These are phyloP conservation scores for Microcebus jonahi DNA, from an alignment of 2,113 vertebrate species.

Conservation along the genomic window DNA sequence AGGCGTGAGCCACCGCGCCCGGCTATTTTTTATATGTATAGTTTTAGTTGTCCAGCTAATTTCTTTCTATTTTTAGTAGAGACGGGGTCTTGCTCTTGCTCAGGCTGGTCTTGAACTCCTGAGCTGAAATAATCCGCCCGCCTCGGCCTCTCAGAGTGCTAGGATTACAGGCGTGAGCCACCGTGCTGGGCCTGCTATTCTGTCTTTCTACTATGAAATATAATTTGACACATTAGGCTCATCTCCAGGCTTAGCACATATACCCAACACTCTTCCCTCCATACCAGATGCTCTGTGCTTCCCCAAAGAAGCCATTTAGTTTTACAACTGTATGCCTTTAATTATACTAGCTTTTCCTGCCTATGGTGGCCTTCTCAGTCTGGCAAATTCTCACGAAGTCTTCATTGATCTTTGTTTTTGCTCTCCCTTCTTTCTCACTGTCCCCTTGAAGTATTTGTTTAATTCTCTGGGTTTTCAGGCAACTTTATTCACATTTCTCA, in stretches of 20 bases:
- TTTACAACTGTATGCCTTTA: neutral
- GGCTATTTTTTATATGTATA: too few relatives aligned
- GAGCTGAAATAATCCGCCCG: too few relatives aligned
- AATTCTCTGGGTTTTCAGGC: slow-evolving; percentile 11
- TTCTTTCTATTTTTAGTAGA: too few relatives aligned
- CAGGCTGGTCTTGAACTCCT: too few relatives aligned
- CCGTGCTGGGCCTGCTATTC: neutral
- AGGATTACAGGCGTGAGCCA: too few relatives aligned
- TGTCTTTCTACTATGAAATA: neutral
- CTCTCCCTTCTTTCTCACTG: neutral
- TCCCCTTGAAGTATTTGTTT: neutral
- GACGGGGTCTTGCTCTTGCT: too few relatives aligned
- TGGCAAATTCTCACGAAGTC: slow-evolving; percentile 9
- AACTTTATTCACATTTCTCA: neutral
- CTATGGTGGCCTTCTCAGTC: neutral
- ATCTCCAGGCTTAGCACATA: neutral
- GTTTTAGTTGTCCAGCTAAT: too few relatives aligned
- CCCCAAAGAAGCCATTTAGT: neutral
- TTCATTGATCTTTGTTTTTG: neutral
- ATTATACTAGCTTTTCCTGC: neutral
- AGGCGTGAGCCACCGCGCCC: too few relatives aligned
- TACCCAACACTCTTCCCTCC: neutral
- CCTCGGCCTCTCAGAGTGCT: too few relatives aligned
- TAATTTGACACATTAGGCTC: neutral
- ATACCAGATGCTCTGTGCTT: neutral